Evolutionary conservation across 2,888 invertebrate genomes (phyloP), one percentile per base, ranked within the genome.

Genomic region (Portevinia maculata): DNA sequence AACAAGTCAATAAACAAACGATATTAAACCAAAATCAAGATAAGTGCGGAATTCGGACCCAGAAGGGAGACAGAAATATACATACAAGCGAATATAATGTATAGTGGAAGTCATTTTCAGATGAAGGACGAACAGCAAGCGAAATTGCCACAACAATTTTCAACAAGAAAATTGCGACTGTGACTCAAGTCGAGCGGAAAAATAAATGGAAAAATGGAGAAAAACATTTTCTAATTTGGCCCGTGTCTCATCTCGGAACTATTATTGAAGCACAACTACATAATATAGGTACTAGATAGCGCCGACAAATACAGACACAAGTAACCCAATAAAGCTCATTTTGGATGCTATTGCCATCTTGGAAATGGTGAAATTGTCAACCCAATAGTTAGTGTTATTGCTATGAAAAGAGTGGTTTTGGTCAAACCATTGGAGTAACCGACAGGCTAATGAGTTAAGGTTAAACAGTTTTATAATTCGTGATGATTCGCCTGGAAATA

Each of bases 401-500:
- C 55, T 34, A 30, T 37, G 44, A 65, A 39, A 53, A 41, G 57
- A 24, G 37, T 37, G 37, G 55, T 67, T 46, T 55, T 67, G 78
- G 62, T 67, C 67, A 78, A 75, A 59, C 64, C 64, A 64, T 75
- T 75, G 57, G 41, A 75, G 59, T 32, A 73, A 67, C 57, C 60
- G 65, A 39, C 55, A 52, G 37, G 59, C 52, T 70, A 81, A 81
- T 70, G 52, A 76, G 70, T 65, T 75, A 50, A 59, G 64, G 64
- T 70, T 81, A 46, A 59, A 52, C 70, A 62, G 67, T 64, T 81
- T 81, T 53, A 83, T 78, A 78, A 46, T 65, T 83, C 48, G 65
- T 83, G 83, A 73, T 78, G 73, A 83, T 83, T 83, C 78, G 48
- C 71, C 78, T 30, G 78, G 78, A 83, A 83, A 37, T 50, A 53